phyloP scores from a whole-genome alignment of 2,113 vertebrate genomes.

The Tychaedon coryphoeus region DNA sequence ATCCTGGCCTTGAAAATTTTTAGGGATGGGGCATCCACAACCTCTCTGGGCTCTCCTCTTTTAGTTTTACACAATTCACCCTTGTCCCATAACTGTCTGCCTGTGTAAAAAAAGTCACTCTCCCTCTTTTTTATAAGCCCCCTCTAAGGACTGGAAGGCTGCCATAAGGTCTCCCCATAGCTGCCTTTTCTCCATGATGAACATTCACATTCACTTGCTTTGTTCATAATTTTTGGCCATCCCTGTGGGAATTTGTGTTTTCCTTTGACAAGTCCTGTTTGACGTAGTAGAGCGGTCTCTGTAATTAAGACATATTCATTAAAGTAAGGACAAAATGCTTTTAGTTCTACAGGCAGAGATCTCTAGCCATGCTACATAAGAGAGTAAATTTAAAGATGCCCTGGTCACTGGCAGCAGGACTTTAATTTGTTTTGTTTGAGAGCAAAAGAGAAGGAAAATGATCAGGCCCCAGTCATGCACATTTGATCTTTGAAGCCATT shows the following conservation, averaged over 20 bases:
- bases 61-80: background rate
- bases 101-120: background rate
- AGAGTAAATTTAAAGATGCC: background rate
- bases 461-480: background rate
- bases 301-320: background rate
- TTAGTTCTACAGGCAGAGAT: background rate
- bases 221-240: background rate
- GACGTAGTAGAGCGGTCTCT: background rate
- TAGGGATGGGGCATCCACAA: background rate
- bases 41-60: background rate
- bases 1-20: background rate
- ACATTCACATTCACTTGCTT: background rate
- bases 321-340: background rate
- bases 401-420: background rate
- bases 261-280: background rate
- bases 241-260: background rate
- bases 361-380: background rate
- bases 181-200: background rate
- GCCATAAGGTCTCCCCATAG: background rate
- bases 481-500: background rate
- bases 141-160: background rate
- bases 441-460: background rate
- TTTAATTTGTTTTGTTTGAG: background rate
- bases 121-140: background rate
- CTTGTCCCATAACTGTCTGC: background rate